Percentiles rank a stretch among this genome's conserved stretches.
These are phyloP conservation scores for Dermochelys coriacea DNA, from an alignment of 2,797 vertebrate genomes.

Conservation along the genomic window DNA sequence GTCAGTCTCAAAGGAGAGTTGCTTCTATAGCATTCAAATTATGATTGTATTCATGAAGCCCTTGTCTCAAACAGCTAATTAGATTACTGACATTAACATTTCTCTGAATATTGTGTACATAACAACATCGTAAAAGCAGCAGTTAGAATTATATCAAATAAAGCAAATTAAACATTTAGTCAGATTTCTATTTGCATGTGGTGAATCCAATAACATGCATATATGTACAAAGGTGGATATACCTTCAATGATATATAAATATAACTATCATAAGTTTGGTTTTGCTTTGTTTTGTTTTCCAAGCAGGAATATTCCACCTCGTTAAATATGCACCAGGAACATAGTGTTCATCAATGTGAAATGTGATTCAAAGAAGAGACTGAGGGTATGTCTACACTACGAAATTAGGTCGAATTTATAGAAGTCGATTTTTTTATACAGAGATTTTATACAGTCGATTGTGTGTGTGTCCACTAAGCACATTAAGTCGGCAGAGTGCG, in stretches of 20 bases:
- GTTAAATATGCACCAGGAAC: not conserved
- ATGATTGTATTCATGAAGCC: not conserved
- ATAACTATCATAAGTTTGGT: not conserved
- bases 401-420: no score
- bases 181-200: not conserved
- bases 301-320: not conserved
- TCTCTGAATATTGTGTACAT: not conserved
- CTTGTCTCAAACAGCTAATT: not conserved
- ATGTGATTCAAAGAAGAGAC: not conserved
- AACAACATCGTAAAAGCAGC: not conserved
- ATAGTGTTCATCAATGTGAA: not conserved
- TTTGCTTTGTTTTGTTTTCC: not conserved
- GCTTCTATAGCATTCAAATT: not conserved
- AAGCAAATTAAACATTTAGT: not conserved
- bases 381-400: not conserved
- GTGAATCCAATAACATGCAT: not conserved
- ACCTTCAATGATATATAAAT: not conserved
- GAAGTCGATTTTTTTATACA: no score
- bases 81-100: not conserved
- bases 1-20: not conserved
- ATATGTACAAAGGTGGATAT: not conserved
- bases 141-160: not conserved
- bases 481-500: no score
- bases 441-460: no score
- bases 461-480: no score